Base-by-base conservation (phyloP, 2,888 invertebrate genomes). In the Copidosoma aretas region DNA sequence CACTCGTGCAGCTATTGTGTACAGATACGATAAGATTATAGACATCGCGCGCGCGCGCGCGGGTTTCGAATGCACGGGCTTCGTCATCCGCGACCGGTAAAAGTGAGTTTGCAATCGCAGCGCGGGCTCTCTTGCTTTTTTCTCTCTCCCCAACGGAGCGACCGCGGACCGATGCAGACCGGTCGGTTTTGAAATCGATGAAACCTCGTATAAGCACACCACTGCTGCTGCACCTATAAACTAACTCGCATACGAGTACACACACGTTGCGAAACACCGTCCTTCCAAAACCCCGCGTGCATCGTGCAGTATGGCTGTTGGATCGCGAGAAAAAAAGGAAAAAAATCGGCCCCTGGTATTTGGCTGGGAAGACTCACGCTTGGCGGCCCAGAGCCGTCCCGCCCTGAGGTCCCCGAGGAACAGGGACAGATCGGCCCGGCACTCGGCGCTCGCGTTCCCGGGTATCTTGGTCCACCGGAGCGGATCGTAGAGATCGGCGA, bases 341-440 rank as follows among this genome's bases (percentile, higher is more conserved):
- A n/a, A n/a, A n/a, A n/a, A n/a, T n/a, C n/a, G n/a, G n/a, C n/a
- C n/a, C n/a, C n/a, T n/a, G n/a, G n/a, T n/a, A 32, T 32, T 32
- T 32, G 32, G 32, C 32, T 46, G 15, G 60, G 17, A 41, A 12
- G 57, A 89, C 91, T 90, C 81, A 93, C 93, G 91, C 86, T 90
- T 91, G 46, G 91, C 90, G 14, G 93, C 93, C 93, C 93, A 93
- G 54, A 85, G 84, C 77, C 86, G 86, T 77, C 86, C 92, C 74
- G 85, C 89, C 80, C 78, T 86, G 67, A 88, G 85, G 64, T 87
- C 90, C 78, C 81, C 85, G 25, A 91, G 77, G 80, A 89, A 91
- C 43, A 81, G 80, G 72, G 85, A 84, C 84, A 90, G 85, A 73
- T 89, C 88, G 17, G 83, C 81, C 10, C 85, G 85, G 76, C 91